Evolutionary conservation across 2,797 vertebrate genomes (phyloP).

Genomic region (Aratinga solstitialis): DNA sequence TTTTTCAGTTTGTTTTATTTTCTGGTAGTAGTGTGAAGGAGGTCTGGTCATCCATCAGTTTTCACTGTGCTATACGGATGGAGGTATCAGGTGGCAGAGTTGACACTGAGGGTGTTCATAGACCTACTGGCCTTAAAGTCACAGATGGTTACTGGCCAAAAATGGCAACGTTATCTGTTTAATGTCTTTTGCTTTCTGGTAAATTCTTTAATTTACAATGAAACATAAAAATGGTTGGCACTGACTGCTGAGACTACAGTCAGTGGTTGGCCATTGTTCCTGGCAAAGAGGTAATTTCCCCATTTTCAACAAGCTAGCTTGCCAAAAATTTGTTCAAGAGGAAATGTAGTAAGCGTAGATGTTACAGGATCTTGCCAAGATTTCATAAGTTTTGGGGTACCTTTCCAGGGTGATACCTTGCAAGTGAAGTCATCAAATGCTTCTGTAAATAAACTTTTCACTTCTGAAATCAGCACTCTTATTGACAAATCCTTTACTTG

Average conservation of each 20-base stretch:
- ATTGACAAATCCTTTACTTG: neutral
- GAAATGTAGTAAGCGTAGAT: neutral
- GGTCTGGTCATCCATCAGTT: neutral
- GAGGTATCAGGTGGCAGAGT: neutral
- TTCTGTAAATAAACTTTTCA: neutral
- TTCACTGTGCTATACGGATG: neutral
- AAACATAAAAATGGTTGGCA: neutral
- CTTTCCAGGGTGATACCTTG: neutral
- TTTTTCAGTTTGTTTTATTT: neutral
- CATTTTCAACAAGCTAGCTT: neutral
- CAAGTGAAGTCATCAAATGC: neutral
- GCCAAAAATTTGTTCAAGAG: neutral
- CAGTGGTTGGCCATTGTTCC: neutral
- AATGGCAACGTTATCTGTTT: neutral
- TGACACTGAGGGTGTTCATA: neutral
- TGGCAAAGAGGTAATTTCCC: neutral
- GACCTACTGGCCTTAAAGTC: neutral
- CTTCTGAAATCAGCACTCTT: neutral
- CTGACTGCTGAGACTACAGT: neutral
- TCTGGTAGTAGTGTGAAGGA: neutral
- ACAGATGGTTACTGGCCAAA: neutral
- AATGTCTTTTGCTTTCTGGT: neutral
- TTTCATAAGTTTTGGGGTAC: neutral
- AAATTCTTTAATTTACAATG: neutral
- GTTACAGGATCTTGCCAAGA: neutral